Percentiles rank a stretch among this genome's conserved stretches.
These are phyloP conservation scores for Drosophila malerkotliana DNA, from an alignment of 1,140 invertebrate species.

Conservation along the genomic window DNA sequence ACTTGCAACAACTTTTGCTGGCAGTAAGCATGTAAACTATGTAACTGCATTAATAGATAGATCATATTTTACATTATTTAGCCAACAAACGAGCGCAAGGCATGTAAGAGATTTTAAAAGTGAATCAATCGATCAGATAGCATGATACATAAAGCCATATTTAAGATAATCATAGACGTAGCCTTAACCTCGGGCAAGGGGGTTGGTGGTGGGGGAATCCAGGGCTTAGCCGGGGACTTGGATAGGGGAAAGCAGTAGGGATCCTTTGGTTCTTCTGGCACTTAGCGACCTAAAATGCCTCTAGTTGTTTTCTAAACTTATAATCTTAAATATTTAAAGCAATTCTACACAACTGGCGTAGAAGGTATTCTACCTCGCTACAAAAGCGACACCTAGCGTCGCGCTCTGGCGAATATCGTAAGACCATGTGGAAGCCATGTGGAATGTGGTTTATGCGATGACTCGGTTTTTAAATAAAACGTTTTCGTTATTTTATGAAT, in stretches of 20 bases:
- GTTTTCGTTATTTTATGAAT: conserved; percentile 1
- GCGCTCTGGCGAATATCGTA: not conserved
- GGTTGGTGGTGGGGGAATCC: conserved; percentile 13
- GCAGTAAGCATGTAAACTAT: conserved; percentile 82
- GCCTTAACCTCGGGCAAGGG: conserved; percentile 27
- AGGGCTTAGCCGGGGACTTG: conserved; percentile 7
- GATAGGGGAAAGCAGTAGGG: not conserved
- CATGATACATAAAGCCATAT: conserved; percentile 33
- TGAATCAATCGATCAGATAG: conserved; percentile 31
- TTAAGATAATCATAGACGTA: conserved; percentile 11
- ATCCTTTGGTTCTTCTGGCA: not conserved
- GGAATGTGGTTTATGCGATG: not conserved
- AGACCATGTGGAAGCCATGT: not conserved
- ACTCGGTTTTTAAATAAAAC: conserved; percentile 1
- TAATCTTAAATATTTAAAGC: not conserved
- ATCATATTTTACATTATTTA: conserved; percentile 53
- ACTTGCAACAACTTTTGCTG: conserved; percentile 83
- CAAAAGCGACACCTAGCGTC: conserved; percentile 2
- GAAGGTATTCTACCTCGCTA: conserved; percentile 15
- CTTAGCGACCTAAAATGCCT: not conserved
- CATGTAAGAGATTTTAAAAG: conserved; percentile 64
- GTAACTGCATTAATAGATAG: conserved; percentile 66
- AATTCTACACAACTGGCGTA: not conserved
- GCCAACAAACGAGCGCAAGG: conserved; percentile 68
- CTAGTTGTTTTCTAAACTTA: not conserved